These are phyloP conservation scores for Eupithecia insigniata DNA, from an alignment of 2,888 invertebrate species.

Conservation along the genomic window DNA sequence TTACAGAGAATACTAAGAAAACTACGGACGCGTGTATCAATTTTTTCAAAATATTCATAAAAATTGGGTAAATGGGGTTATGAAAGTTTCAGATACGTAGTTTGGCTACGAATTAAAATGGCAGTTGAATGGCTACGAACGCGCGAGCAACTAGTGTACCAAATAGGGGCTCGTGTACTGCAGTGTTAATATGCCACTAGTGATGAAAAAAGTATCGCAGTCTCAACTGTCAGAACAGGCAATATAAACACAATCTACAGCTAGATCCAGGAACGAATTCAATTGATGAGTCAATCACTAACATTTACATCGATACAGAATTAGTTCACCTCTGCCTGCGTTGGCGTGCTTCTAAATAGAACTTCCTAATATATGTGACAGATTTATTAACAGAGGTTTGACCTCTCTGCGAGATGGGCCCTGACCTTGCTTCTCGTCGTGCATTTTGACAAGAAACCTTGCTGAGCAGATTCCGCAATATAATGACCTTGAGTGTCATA, in stretches of 20 bases:
- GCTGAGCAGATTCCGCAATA: slow-evolving; percentile 40
- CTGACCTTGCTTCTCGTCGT: slow-evolving; percentile 49
- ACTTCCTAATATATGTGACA: slow-evolving; percentile 31
- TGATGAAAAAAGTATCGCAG: background rate
- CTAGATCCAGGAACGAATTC: slow-evolving; percentile 7
- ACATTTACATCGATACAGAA: slow-evolving; percentile 20
- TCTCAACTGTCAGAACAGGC: background rate
- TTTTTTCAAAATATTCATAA: too few species aligned
- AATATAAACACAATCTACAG: background rate
- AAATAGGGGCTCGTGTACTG: too few species aligned
- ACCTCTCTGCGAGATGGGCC: slow-evolving; percentile 46
- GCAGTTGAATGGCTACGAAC: too few species aligned
- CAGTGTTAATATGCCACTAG: background rate
- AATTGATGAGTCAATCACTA: slow-evolving; percentile 12
- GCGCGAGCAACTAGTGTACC: too few species aligned
- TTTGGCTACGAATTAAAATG: too few species aligned
- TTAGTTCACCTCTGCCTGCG: slow-evolving; percentile 29
- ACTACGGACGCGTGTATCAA: too few species aligned
- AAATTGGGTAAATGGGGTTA: too few species aligned
- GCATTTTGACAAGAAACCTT: slow-evolving; percentile 53
- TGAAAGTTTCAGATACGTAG: too few species aligned
- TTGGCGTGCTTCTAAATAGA: slow-evolving; percentile 39
- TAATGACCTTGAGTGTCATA: slow-evolving; percentile 39
- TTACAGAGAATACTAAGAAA: too few species aligned
- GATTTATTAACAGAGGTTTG: slow-evolving; percentile 14